Evolutionary conservation across 2,797 vertebrate genomes (phyloP), one percentile per base, ranked within the genome.

Genomic region (Pipistrellus nathusii): DNA sequence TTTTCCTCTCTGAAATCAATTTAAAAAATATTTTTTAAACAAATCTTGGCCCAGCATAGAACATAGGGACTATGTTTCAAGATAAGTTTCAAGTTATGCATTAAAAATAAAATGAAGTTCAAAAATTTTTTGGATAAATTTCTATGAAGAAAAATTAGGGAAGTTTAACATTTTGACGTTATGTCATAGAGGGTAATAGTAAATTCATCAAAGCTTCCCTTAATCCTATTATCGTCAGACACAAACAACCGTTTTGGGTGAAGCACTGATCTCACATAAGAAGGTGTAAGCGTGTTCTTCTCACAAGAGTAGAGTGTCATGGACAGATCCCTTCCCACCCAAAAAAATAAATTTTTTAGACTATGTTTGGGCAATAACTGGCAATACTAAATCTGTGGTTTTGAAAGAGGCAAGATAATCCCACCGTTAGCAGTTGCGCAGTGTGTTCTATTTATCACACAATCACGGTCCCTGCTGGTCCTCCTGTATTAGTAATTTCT

Each of bases 71-170:
- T 53, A 0, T 84, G 68, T 85, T 96, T 92, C 72, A 82, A 62
- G 44, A 82, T 55, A 94, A 88, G 69, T 77, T 93, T 62, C 27
- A 90, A 62, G 57, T 71, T 95, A 30, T 6, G 57, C 13, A 55
- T 77, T 92, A 83, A 73, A 94, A 88, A 89, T 72, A 59, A 46
- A 82, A 48, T 72, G 55, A 81, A 81, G 84, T 64, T 92, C 51
- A 94, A 18, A 5, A 85, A 64, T 27, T 2, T 77, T 82, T 83
- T 72, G 8, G 27, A 64, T 78, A 82, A 48, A 66, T 84, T 84
- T 32, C 4, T 72, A 5, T 41, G n/a, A 85, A 80, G 55, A 55
- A 75, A 77, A 66, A 48, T 32, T 27, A 68, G 51, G 18, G 21
- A 55, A 82, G 4, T 44, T 93, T 82, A 72, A 48, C 25, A 46